Base-by-base conservation (phyloP, 2,113 vertebrate genomes). In the Solea senegalensis region DNA sequence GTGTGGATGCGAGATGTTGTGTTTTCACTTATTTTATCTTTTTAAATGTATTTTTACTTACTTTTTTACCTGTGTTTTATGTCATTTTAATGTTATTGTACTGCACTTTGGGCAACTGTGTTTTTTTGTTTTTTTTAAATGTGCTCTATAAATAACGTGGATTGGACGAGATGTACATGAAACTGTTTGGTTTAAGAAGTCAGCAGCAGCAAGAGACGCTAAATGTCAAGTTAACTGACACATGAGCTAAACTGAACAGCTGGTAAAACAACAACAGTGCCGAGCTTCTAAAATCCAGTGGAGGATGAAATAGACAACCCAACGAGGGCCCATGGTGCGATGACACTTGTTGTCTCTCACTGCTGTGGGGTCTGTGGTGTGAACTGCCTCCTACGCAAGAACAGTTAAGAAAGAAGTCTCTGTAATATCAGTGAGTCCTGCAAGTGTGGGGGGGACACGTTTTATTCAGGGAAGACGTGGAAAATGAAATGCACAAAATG, bases 251-350 rank as follows among this genome's bases (percentile, higher is more conserved):
- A 70, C 44, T 72, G 75, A 71, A 76, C 82, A 87, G 87, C 78
- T 86, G 85, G 84, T 81, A 51, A 65, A 34, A 79, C 57, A 74
- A 83, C 70, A 68, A 62, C 79, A 73, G 66, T 63, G 62, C 51
- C 83, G 63, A 83, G 86, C 60, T 71, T 80, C 15, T 69, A 44
- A 65, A 71, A 72, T 76, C 58, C 48, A 76, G 69, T n/a, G 49
- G 81, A 59, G 15, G 74, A 82, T 57, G 57, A 67, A 65, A 80
- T 77, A 84, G 81, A 74, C 85, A 84, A 78, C 64, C 72, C 62
- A 69, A 68, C 67, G 69, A 76, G 62, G 78, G 73, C 80, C 68
- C 68, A 68, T 11, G 65, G 70, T 44, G 76, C 78, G 77, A 68
- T 27, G 73, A 85, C 76, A 76, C 77, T 79, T 48, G 59, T 76